Evolutionary conservation across 2,888 invertebrate species (phyloP), one percentile per base, ranked within the genome.

Genomic region (Amiota mariae): DNA sequence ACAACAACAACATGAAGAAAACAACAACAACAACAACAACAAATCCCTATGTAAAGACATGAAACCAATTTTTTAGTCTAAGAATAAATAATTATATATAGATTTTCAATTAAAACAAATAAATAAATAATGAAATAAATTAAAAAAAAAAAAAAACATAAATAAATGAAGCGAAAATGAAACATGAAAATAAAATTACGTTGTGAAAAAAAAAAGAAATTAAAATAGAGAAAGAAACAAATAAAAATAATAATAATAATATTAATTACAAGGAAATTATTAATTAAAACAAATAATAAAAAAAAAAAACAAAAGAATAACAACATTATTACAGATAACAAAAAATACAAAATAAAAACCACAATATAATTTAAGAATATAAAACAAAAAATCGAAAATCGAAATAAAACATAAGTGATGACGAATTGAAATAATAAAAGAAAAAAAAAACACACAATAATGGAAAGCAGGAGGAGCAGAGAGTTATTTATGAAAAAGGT

Each of bases 401-500:
- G 56, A 70, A 70, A 9, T 54, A 56, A 59, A 70, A 66, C 48
- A 12, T 18, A 66, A 48, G 47, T 66, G 18, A 66, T 18, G 48
- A 46, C 8, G 63, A 63, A 49, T 18, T 49, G 6, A 48, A 59
- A 15, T 48, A 49, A 18, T 49, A 11, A 48, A 59, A 15, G 8
- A 15, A 20, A 56, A 70, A 24, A 68, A 68, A 24, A 70, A 70
- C 36, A 56, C 56, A 70, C 70, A 57, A 70, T 56, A 70, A 54
- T 70, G 57, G 46, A 70, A 20, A 36, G 46, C 54, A 57, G 54
- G 46, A 13, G 15, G 46, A 46, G 46, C 20, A 68, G 36, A 68
- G 74, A 77, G 81, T 81, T 81, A 81, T 81, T 81, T 81, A 81
- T 81, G 81, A 81, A 77, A 80, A 77, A 82, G 81, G 82, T 84